These are phyloP conservation scores for Epistrophe eligans DNA, from an alignment of 2,888 invertebrate genomes.

Conservation along the genomic window DNA sequence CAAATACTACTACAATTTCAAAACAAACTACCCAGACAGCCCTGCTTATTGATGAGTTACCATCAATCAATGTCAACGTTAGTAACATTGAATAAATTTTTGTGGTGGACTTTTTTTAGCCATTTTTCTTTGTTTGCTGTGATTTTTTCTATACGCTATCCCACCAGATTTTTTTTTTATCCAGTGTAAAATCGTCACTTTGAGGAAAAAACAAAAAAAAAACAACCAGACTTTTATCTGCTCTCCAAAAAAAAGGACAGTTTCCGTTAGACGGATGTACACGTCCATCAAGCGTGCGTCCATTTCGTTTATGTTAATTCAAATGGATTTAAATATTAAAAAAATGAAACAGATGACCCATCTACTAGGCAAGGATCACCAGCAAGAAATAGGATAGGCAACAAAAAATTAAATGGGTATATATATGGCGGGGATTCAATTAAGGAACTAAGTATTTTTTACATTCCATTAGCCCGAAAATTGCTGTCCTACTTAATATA, in stretches of 20 bases:
- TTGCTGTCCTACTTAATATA: conserved; percentile 29
- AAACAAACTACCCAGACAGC: conserved; percentile 61
- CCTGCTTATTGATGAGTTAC: conserved; percentile 67
- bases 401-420: not conserved
- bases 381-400: not conserved
- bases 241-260: conserved; percentile 37
- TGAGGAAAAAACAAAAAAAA: conserved; percentile 20
- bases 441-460: conserved; percentile 60
- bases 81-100: conserved; percentile 68
- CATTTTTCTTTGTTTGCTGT: conserved; percentile 64
- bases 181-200: conserved; percentile 20
- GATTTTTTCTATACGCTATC: conserved; percentile 46
- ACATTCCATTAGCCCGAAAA: conserved; percentile 51
- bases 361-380: not conserved
- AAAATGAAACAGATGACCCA: conserved; percentile 47
- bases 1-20: conserved; percentile 54
- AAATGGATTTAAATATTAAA: conserved; percentile 65
- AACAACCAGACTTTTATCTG: conserved; percentile 35
- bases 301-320: conserved; percentile 69
- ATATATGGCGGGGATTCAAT: conserved; percentile 47
- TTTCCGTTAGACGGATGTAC: conserved; percentile 35
- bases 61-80: conserved; percentile 73
- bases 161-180: conserved; percentile 5
- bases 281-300: conserved; percentile 51
- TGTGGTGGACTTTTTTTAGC: conserved; percentile 54